These are phyloP conservation scores for Hyposoter didymator DNA, from an alignment of 2,888 invertebrate genomes.

Conservation along the genomic window DNA sequence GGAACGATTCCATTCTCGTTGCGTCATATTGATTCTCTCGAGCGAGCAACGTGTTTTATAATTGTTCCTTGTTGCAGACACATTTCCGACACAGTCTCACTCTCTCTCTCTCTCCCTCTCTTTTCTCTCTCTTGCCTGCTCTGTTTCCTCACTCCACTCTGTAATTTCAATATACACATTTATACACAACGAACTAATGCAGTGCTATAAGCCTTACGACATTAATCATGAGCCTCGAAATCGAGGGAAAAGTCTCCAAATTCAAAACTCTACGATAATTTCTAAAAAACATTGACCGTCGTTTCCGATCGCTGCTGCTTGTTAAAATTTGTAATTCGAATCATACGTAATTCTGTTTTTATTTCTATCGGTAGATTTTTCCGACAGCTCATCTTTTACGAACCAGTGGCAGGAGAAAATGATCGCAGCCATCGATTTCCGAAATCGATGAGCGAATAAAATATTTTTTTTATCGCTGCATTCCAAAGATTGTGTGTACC, in stretches of 20 bases:
- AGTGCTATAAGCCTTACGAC: not conserved
- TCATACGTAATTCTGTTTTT: not conserved
- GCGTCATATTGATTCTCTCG: constrained; percentile 68
- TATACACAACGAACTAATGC: constrained; percentile 17
- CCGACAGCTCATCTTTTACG: not conserved
- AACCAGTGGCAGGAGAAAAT: not conserved
- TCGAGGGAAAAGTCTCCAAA: not conserved
- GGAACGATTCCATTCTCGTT: constrained; percentile 71
- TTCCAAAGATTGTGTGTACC: not conserved
- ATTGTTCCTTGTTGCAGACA: constrained; percentile 51
- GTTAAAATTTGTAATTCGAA: not conserved
- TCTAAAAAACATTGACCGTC: not conserved
- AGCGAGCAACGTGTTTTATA: constrained; percentile 55
- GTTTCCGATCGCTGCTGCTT: not conserved
- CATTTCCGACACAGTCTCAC: constrained; percentile 14
- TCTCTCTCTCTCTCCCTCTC: not conserved
- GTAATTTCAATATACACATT: constrained; percentile 33
- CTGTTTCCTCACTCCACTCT: not conserved
- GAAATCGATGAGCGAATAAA: not conserved
- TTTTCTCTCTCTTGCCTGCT: not conserved
- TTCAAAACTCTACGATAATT: not conserved
- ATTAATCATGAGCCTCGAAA: constrained; percentile 1
- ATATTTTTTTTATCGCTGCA: not conserved
- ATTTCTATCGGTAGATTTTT: not conserved
- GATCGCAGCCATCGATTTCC: not conserved